These are phyloP conservation scores for Pluvialis apricaria DNA, from an alignment of 2,113 vertebrate species.

Conservation along the genomic window DNA sequence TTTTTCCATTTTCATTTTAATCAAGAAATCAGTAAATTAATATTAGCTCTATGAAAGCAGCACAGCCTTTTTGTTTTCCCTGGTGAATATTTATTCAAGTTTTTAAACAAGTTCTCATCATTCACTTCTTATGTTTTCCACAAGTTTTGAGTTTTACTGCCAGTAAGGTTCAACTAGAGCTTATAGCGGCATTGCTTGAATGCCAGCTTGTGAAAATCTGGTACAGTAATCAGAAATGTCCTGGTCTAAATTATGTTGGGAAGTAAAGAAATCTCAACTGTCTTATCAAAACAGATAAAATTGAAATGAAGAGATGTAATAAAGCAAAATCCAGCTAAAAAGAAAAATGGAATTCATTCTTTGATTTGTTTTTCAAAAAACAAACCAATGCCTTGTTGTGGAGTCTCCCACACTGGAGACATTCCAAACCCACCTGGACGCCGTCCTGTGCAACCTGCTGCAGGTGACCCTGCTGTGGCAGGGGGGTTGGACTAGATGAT, in stretches of 20 bases:
- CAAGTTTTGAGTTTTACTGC: not conserved
- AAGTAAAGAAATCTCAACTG: not conserved
- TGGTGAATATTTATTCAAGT: constrained; percentile 27
- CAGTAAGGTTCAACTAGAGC: not conserved
- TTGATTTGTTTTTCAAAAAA: not conserved
- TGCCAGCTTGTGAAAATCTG: not conserved
- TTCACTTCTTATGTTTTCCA: not conserved
- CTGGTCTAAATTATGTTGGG: not conserved
- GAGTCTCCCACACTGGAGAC: too few species aligned
- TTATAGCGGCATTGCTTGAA: not conserved
- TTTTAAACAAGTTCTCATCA: not conserved
- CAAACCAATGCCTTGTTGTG: too few species aligned
- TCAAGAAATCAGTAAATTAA: constrained; percentile 60
- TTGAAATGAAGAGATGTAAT: not conserved
- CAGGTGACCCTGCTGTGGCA: too few species aligned
- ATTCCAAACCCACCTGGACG: too few species aligned
- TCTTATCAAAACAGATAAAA: not conserved
- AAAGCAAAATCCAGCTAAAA: not conserved
- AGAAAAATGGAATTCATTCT: not conserved
- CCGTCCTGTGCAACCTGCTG: too few species aligned
- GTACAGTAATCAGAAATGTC: not conserved
- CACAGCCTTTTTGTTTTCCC: constrained; percentile 13
- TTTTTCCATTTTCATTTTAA: constrained; percentile 56
- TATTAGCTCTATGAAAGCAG: constrained; percentile 24
- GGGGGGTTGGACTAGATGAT: too few species aligned